These are phyloP conservation scores for Aporophyla nigra DNA, from an alignment of 2,888 invertebrate species.

Conservation along the genomic window DNA sequence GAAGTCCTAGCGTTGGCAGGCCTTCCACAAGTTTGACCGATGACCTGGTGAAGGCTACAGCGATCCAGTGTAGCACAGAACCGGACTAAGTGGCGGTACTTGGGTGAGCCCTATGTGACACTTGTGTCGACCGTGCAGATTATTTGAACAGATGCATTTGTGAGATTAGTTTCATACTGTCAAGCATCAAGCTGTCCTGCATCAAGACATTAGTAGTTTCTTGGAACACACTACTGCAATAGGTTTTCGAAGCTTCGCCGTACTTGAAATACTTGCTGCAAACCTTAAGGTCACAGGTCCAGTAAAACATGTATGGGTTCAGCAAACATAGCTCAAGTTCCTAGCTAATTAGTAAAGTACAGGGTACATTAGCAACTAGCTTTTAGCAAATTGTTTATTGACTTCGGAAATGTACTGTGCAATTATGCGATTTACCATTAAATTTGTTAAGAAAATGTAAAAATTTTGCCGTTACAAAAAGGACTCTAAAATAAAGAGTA, in stretches of 20 bases:
- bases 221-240: constrained; percentile 10
- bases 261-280: constrained; percentile 18
- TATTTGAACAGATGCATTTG: too few species aligned
- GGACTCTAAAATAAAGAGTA: background rate
- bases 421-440: constrained; percentile 1
- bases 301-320: constrained; percentile 32
- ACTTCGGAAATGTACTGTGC: background rate
- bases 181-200: background rate
- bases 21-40: too few species aligned
- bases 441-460: background rate
- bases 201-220: background rate
- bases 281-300: constrained; percentile 29
- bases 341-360: constrained; percentile 45
- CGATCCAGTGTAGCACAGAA: too few species aligned
- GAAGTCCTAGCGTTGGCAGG: too few species aligned
- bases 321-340: constrained; percentile 24
- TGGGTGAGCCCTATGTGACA: too few species aligned
- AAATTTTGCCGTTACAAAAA: background rate
- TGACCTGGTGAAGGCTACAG: too few species aligned
- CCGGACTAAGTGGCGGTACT: too few species aligned
- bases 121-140: too few species aligned
- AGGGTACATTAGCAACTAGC: constrained; percentile 8
- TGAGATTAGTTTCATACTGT: background rate
- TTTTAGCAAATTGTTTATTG: constrained; percentile 18
- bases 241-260: background rate